Evolutionary conservation across 1,140 invertebrate species (phyloP), one percentile per base, ranked within the genome.

Genomic region (Apis dorsata): DNA sequence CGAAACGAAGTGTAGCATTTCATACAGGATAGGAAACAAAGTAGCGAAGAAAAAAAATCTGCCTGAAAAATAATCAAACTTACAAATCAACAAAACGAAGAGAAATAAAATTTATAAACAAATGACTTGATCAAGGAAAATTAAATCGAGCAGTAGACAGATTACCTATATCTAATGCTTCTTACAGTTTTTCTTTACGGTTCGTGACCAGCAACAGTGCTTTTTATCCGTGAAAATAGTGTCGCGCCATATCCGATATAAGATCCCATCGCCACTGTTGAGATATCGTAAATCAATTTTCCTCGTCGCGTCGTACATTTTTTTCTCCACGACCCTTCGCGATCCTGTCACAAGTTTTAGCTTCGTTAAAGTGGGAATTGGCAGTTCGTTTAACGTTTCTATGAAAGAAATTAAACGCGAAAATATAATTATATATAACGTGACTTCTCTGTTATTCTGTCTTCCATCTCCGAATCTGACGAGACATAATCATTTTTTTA

Each of bases 211-310:
- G 51, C 60, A 49, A 81, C 70, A 81, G 80, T 44, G 21, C 34
- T 77, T 82, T 82, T 69, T 82, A 62, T 60, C 55, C 51, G 15
- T 19, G 73, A 60, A 82, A 76, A 77, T 77, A 73, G 73, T 57
- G 72, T 81, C 55, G n/a, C 2, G 63, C 24, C 62, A 82, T 82
- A 82, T 77, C 73, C 80, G 73, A 77, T 69, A 68, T 44, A 17
- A 63, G 55, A 82, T 10, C 80, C 65, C 44, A 60, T 55, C 62
- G 60, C 21, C 71, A 21, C 59, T 9, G 44, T 51, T 21, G 63
- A 44, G 73, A 60, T 82, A 82, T 69, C 73, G 73, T 82, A 82
- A 82, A 77, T 82, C 80, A 82, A 82, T 82, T 82, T 82, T 82
- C 80, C 69, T 82, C 63, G 73, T 55, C 44, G 65, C 73, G 60